phyloP scores from a whole-genome alignment of 2,797 vertebrate genomes.

The Smutsia gigantea region DNA sequence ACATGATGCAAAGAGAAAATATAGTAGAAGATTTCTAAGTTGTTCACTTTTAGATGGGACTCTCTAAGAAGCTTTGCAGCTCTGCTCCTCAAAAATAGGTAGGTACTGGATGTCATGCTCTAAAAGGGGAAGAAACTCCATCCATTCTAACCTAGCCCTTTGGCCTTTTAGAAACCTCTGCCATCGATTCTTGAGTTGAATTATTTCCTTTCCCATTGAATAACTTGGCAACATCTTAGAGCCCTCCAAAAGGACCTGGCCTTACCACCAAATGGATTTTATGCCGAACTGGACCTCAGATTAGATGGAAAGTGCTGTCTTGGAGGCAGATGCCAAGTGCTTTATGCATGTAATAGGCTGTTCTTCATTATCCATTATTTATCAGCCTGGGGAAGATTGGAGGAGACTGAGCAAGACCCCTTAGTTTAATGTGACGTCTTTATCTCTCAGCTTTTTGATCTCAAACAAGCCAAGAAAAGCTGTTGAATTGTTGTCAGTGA shows the following conservation, averaged over 20 bases:
- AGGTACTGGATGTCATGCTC: background rate
- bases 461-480: constrained; percentile 4
- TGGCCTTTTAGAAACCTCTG: constrained; percentile 69
- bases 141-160: constrained; percentile 62
- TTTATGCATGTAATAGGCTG: constrained; percentile 76
- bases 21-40: background rate
- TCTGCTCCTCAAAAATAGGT: background rate
- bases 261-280: constrained; percentile 77
- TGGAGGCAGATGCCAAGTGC: constrained; percentile 71
- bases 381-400: constrained; percentile 77
- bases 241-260: constrained; percentile 65
- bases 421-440: constrained; percentile 72
- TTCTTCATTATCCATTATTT: constrained; percentile 85
- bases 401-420: constrained; percentile 77
- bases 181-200: constrained; percentile 63
- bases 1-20: background rate
- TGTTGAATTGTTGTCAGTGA: background rate
- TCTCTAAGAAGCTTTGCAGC: background rate
- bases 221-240: constrained; percentile 71
- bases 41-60: background rate
- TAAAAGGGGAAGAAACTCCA: constrained; percentile 65
- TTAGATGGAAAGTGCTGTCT: constrained; percentile 77
- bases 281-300: constrained; percentile 74
- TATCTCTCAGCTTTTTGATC: constrained; percentile 66
- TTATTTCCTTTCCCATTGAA: constrained; percentile 67